These are phyloP conservation scores for Tenthredo notha DNA, from an alignment of 2,888 invertebrate species.

Conservation along the genomic window DNA sequence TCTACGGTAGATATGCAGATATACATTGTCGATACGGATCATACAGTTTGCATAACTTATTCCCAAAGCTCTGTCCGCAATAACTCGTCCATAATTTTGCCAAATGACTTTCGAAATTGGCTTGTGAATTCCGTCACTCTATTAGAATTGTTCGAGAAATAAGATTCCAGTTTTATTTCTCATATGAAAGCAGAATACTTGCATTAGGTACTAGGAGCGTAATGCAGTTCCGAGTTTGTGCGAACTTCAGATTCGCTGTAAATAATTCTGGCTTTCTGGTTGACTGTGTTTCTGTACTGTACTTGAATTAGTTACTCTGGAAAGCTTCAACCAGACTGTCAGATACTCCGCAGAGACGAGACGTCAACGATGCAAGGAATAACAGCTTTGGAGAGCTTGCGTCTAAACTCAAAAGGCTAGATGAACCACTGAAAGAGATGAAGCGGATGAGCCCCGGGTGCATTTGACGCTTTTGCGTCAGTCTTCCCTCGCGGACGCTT, in stretches of 20 bases:
- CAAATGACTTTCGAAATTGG: background rate
- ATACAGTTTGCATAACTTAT: constrained; percentile 47
- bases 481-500: background rate
- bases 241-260: background rate
- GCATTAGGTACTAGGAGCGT: background rate
- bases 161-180: background rate
- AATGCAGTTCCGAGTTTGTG: background rate
- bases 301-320: constrained; percentile 18
- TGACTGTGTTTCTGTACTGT: background rate
- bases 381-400: background rate
- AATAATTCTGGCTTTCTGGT: background rate
- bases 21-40: constrained; percentile 40
- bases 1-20: constrained; percentile 44
- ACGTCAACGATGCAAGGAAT: background rate
- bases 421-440: constrained; percentile 10
- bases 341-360: background rate
- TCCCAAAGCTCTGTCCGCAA: background rate
- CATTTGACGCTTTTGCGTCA: constrained; percentile 1
- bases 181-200: background rate
- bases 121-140: background rate
- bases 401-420: background rate
- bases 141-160: background rate
- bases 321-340: background rate
- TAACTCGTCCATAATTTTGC: constrained; percentile 3
- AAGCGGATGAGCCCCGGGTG: constrained; percentile 10